Evolutionary conservation across 1,140 invertebrate genomes (phyloP).

Genomic region (Sinella curviseta): DNA sequence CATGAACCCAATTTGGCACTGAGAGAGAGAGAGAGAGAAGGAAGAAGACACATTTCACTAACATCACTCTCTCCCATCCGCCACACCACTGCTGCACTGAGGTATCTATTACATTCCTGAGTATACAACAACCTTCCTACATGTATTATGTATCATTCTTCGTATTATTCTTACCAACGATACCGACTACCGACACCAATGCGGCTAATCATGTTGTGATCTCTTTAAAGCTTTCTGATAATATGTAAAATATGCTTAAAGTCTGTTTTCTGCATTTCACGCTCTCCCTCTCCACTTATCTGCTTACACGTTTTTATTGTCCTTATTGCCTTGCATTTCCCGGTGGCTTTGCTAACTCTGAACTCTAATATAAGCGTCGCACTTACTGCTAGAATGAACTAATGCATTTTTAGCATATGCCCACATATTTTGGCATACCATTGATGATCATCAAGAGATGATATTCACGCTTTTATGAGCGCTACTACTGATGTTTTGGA

Average conservation of each 20-base stretch:
- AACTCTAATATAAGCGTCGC: not conserved
- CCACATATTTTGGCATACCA: not conserved
- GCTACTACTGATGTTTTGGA: not conserved
- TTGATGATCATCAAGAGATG: slow-evolving; percentile 6
- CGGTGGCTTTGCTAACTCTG: not conserved
- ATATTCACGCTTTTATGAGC: not conserved
- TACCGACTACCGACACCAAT: not conserved
- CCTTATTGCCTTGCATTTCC: not conserved
- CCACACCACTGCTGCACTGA: not conserved
- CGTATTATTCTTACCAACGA: not conserved
- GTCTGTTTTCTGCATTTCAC: not conserved
- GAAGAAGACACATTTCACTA: not conserved
- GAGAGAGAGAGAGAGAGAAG: too few species aligned
- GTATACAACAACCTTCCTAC: not conserved
- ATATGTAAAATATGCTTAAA: not conserved
- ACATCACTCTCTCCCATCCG: not conserved
- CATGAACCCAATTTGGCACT: slow-evolving; percentile 22
- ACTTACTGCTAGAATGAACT: not conserved
- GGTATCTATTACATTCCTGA: not conserved
- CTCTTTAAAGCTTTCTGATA: not conserved
- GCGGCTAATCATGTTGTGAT: not conserved
- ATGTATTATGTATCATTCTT: not conserved
- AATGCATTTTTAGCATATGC: not conserved
- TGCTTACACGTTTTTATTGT: not conserved
- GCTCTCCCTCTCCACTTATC: not conserved